phyloP scores from a whole-genome alignment of 2,888 invertebrate species.

The Latheticus oryzae region DNA sequence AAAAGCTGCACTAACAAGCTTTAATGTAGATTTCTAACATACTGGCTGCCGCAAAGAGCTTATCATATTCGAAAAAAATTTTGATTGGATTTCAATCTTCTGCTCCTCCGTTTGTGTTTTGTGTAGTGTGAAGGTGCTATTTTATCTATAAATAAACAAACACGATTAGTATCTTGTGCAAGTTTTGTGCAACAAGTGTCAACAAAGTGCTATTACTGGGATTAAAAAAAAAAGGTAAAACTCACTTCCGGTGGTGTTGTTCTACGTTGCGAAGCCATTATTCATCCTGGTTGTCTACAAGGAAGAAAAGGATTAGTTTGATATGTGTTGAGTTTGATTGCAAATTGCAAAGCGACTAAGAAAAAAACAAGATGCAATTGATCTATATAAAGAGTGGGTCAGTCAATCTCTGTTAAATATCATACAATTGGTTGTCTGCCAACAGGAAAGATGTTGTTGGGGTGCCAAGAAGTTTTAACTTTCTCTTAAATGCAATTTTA shows the following conservation, averaged over 20 bases:
- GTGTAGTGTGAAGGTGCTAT: slow-evolving; percentile 49
- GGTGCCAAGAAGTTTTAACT: slow-evolving; percentile 31
- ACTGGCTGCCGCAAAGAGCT: slow-evolving; percentile 63
- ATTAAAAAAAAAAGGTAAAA: slow-evolving; percentile 32
- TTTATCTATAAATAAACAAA: slow-evolving; percentile 52
- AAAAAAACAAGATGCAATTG: slow-evolving; percentile 58
- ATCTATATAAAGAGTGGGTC: slow-evolving; percentile 67
- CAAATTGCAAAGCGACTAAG: slow-evolving; percentile 41
- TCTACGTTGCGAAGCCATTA: slow-evolving; percentile 56
- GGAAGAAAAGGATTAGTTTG: neutral
- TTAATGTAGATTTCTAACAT: slow-evolving; percentile 51
- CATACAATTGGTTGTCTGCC: slow-evolving; percentile 64
- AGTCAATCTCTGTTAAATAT: slow-evolving; percentile 64
- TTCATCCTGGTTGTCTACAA: slow-evolving; percentile 47
- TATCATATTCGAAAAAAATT: slow-evolving; percentile 51
- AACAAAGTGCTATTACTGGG: slow-evolving; percentile 6
- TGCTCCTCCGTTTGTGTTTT: slow-evolving; percentile 50
- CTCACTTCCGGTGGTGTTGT: slow-evolving; percentile 51
- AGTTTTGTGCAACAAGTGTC: slow-evolving; percentile 25
- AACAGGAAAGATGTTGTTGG: slow-evolving; percentile 46
- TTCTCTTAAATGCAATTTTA: no score
- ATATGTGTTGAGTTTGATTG: no score
- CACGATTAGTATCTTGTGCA: slow-evolving; percentile 32
- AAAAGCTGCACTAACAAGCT: slow-evolving; percentile 40
- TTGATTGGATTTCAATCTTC: slow-evolving; percentile 46